phyloP scores from a whole-genome alignment of 2,113 vertebrate genomes.

The Anas platyrhynchos region DNA sequence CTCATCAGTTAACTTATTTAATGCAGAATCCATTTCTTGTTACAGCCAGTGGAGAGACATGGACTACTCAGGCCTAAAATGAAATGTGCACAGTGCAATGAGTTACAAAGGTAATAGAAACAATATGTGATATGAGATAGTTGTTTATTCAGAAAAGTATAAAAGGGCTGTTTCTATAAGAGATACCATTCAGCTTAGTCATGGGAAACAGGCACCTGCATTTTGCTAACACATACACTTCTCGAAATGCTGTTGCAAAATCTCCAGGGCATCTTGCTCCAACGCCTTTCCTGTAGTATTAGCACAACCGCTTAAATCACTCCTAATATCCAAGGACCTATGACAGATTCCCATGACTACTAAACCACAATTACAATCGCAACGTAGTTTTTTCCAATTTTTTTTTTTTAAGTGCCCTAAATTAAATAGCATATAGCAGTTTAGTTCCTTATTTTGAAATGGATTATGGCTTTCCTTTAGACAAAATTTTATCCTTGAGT shows the following conservation, averaged over 20 bases:
- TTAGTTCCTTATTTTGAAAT: background rate
- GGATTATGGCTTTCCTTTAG: background rate
- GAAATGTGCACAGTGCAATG: conserved; percentile 44
- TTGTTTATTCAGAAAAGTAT: background rate
- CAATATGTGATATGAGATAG: background rate
- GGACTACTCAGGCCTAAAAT: conserved; percentile 54
- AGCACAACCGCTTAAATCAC: background rate
- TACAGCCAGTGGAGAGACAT: conserved; percentile 36
- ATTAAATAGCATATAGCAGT: background rate
- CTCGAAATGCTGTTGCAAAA: background rate
- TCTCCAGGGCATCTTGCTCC: background rate
- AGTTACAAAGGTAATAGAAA: conserved; percentile 27
- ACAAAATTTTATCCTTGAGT: background rate
- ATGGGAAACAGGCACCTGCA: background rate
- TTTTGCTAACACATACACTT: background rate
- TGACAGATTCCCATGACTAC: background rate
- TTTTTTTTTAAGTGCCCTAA: background rate
- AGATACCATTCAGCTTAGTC: background rate
- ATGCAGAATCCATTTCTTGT: conserved; percentile 45
- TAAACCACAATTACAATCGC: background rate
- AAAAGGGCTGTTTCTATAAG: background rate
- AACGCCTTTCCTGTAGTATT: background rate
- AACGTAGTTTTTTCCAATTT: background rate
- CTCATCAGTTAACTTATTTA: conserved; percentile 10
- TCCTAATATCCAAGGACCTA: background rate